A percentile compares a stretch with the other conserved stretches of the same genome.
These are phyloP conservation scores for Pangasius mekongensis DNA, from an alignment of 2,797 vertebrate genomes.

Conservation along the genomic window DNA sequence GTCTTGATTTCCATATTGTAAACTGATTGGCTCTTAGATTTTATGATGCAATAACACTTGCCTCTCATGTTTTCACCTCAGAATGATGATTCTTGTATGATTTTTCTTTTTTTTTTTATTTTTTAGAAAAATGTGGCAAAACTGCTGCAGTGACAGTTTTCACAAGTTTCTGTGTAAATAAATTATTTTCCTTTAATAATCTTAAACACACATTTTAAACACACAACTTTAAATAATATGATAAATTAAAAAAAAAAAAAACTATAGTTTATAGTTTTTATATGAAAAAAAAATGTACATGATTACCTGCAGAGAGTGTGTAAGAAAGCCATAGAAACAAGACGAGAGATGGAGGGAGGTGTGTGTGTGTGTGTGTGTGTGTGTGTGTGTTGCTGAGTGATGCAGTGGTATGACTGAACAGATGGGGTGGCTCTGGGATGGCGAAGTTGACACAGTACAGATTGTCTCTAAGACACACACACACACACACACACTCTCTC, in stretches of 20 bases:
- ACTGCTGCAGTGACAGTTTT: background rate
- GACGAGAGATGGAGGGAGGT: background rate
- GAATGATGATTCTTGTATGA: too few relatives aligned
- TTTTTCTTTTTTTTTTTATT: background rate
- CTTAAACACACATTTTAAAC: background rate
- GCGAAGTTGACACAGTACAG: slow-evolving; percentile 68
- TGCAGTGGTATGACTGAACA: slow-evolving; percentile 74
- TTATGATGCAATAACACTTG: background rate
- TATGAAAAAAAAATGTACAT: background rate
- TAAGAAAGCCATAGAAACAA: slow-evolving; percentile 2
- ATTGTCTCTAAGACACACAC: slow-evolving; percentile 52
- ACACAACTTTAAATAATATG: background rate
- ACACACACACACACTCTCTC: background rate
- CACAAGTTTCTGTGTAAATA: background rate
- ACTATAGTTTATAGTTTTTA: too few relatives aligned
- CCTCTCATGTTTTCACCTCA: too few relatives aligned
- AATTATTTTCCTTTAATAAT: background rate
- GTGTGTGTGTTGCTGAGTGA: slow-evolving; percentile 53
- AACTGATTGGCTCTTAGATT: background rate
- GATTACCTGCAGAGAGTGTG: background rate
- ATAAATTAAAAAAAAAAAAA: too few relatives aligned
- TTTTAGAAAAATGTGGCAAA: background rate
- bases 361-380: slow-evolving; percentile 10
- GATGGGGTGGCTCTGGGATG: slow-evolving; percentile 65
- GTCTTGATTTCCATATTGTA: background rate